A percentile compares a stretch with the other conserved stretches of the same genome.
phyloP scores from a whole-genome alignment of 1,140 invertebrate species.

The Drosophila asahinai region DNA sequence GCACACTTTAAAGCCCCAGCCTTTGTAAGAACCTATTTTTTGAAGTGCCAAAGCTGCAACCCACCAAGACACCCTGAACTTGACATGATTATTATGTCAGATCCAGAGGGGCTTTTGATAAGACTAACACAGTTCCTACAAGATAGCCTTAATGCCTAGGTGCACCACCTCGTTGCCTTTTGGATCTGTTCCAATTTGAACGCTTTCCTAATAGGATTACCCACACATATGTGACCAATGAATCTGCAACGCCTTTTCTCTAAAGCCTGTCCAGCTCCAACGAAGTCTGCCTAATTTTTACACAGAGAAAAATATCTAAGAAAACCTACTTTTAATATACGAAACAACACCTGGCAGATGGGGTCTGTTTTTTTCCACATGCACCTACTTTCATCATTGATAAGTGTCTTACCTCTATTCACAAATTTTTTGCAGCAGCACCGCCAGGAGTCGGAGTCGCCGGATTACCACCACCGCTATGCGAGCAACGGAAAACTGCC shows the following conservation, averaged over 20 bases:
- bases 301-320: slow-evolving; percentile 11
- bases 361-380: neutral
- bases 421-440: slow-evolving; percentile 70
- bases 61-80: slow-evolving; percentile 13
- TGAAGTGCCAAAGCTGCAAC: neutral
- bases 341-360: neutral
- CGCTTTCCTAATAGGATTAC: slow-evolving; percentile 32
- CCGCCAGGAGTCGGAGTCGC: slow-evolving; percentile 83
- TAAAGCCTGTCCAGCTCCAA: slow-evolving; percentile 14
- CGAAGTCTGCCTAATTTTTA: slow-evolving; percentile 24
- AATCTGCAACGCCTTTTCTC: slow-evolving; percentile 70
- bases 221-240: slow-evolving; percentile 66
- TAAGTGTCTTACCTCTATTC: slow-evolving; percentile 57
- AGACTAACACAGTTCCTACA: neutral
- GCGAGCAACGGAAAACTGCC: slow-evolving; percentile 84
- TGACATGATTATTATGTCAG: slow-evolving; percentile 43
- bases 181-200: slow-evolving; percentile 9
- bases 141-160: slow-evolving; percentile 2
- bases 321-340: too few relatives aligned
- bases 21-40: neutral
- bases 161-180: slow-evolving; percentile 22
- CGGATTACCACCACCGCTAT: slow-evolving; percentile 83
- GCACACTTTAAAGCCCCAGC: too few relatives aligned
- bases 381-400: slow-evolving; percentile 76
- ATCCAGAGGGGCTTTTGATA: slow-evolving; percentile 16